A percentile compares a stretch with the other conserved stretches of the same genome.
Conservation (phyloP, 2,113 vertebrate genomes). For the Malaclemys terrapin region DNA sequence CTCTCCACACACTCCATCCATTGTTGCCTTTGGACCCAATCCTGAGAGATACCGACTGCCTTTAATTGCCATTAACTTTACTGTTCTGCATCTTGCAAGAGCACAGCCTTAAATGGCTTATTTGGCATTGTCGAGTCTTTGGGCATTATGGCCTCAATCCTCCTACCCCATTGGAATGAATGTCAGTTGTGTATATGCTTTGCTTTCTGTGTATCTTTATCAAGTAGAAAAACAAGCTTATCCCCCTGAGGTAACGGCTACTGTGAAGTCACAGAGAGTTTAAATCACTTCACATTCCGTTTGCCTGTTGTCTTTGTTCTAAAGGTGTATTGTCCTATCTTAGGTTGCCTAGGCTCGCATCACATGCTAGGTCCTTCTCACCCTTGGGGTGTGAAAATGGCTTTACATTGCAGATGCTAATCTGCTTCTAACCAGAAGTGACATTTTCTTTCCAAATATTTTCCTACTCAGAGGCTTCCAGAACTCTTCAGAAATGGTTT, state of each 20-base stretch:
- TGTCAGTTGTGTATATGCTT: not conserved
- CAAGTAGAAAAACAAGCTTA: not conserved
- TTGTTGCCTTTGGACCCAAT: not conserved
- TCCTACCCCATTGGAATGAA: not conserved
- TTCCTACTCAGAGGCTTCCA: conserved; percentile 34
- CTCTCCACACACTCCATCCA: not conserved
- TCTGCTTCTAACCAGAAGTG: conserved; percentile 48
- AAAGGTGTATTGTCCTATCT: not conserved
- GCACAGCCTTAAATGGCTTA: not conserved
- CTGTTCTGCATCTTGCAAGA: not conserved
- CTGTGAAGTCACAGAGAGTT: conserved; percentile 36
- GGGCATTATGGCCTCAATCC: not conserved
- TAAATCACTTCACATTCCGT: conserved; percentile 28
- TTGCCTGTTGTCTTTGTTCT: not conserved
- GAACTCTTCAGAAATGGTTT: not conserved
- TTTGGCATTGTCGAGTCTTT: not conserved
- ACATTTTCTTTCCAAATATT: conserved; percentile 25
- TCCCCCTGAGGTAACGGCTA: not conserved
- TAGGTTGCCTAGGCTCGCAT: not conserved
- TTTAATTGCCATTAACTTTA: not conserved
- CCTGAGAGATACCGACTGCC: not conserved
- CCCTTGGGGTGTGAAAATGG: conserved; percentile 33
- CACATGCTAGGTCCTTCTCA: not conserved
- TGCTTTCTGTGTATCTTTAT: not conserved
- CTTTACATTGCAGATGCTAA: conserved; percentile 19